phyloP scores from a whole-genome alignment of 2,888 invertebrate species.

The Noctua fimbriata region DNA sequence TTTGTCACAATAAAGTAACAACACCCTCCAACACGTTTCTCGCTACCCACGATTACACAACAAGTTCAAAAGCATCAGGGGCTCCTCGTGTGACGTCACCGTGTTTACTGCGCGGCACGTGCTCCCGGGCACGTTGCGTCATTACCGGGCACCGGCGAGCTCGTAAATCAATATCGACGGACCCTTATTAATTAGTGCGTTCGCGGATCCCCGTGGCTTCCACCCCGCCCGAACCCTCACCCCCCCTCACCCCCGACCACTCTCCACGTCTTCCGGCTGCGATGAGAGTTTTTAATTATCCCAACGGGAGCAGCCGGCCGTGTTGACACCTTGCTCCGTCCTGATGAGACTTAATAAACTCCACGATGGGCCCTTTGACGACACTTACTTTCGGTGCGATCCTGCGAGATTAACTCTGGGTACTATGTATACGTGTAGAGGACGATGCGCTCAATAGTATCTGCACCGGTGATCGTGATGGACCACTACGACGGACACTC shows the following conservation, averaged over 20 bases:
- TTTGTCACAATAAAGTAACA: conserved; percentile 22
- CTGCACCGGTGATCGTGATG: conserved; percentile 41
- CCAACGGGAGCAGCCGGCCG: conserved; percentile 73
- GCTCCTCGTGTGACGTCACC: conserved; percentile 55
- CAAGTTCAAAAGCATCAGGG: conserved; percentile 34
- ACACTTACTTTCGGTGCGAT: conserved; percentile 50
- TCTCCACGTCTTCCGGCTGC: conserved; percentile 69
- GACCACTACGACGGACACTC: conserved; percentile 26
- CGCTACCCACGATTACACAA: conserved; percentile 51
- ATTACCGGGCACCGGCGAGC: conserved; percentile 73
- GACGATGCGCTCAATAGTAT: conserved; percentile 41
- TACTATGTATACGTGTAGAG: conserved; percentile 20
- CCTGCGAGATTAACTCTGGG: conserved; percentile 47
- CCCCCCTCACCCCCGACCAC: conserved; percentile 48
- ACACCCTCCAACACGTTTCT: conserved; percentile 32
- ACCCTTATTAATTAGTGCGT: conserved; percentile 90
- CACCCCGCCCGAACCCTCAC: conserved; percentile 52
- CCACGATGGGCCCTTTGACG: conserved; percentile 61
- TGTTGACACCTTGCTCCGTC: conserved; percentile 80
- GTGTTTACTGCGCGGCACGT: conserved; percentile 65
- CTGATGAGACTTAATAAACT: conserved; percentile 74
- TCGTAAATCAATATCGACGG: conserved; percentile 90
- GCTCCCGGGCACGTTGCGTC: conserved; percentile 67
- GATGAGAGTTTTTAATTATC: conserved; percentile 89
- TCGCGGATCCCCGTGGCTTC: conserved; percentile 77